Base-by-base conservation (phyloP, 2,888 invertebrate species). In the Meloe dianella region DNA sequence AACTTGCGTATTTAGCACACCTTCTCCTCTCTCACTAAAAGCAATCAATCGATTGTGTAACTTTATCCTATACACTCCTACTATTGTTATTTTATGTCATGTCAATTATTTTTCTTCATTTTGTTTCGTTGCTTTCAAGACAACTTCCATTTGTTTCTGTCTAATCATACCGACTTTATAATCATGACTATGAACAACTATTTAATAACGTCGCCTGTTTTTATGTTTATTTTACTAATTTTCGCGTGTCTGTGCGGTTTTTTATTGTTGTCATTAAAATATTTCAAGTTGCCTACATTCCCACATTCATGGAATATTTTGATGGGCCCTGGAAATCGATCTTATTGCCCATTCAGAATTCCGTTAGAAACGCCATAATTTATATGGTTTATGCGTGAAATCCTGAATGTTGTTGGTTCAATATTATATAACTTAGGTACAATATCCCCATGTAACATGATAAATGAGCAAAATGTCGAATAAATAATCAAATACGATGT, bases 361-460 rank as follows among this genome's bases (percentile, higher is more conserved):
- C 54, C n/a, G 27, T 54, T 54, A 54, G 54, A 54, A 27, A 54
- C 14, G 9, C 51, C 29, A 56, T 63, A 56, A 54, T 32, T 29
- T 14, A 60, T 41, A 41, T 24, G 24, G 41, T 9, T 24, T n/a
- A 38, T 27, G 24, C 8, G 14, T n/a, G 24, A 54, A 54, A 24
- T 54, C 5, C 54, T 12, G 22, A 54, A 54, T 12, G 24, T 54
- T 24, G 54, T 24, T 24, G 54, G 54, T 54, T 24, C 14, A 54
- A 54, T 54, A n/a, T n/a, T n/a, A 24, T 54, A 41, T 41, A 41
- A 41, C 41, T n/a, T n/a, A n/a, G n/a, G n/a, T 17, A 41, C 41
- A 54, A 47, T 20, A 47, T 47, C 20, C 47, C 17, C 6, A 38
- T 17, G 17, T 20, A 6, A 12, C 7, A 27, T 54, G 54, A 54